A percentile compares a stretch with the other conserved stretches of the same genome.
These are phyloP conservation scores for Nephrocerus scutellatus DNA, from an alignment of 2,888 invertebrate genomes.

Conservation along the genomic window DNA sequence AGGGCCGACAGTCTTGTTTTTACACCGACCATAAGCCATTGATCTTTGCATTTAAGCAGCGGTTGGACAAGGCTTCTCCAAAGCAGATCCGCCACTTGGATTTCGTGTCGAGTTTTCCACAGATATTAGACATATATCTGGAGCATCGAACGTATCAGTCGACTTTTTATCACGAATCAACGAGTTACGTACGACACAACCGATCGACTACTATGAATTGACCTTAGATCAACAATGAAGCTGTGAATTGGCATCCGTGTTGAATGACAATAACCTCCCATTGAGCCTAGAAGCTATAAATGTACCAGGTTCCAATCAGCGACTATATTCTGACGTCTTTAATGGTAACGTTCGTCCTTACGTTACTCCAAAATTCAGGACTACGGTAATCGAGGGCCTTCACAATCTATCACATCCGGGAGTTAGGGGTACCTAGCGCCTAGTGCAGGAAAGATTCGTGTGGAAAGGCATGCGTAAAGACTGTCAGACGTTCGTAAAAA, in stretches of 20 bases:
- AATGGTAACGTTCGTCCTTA: too few relatives aligned
- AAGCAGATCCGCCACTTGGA: slow-evolving; percentile 37
- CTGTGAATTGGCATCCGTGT: slow-evolving; percentile 10
- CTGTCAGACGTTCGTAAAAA: too few relatives aligned
- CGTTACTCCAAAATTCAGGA: too few relatives aligned
- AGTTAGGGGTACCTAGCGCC: too few relatives aligned
- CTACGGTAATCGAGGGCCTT: too few relatives aligned
- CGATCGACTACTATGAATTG: slow-evolving; percentile 7
- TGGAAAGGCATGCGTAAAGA: too few relatives aligned
- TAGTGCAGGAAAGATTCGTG: too few relatives aligned
- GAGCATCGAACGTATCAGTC: slow-evolving; percentile 19
- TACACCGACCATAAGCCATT: slow-evolving; percentile 24
- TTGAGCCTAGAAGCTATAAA: too few relatives aligned
- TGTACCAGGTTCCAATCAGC: too few relatives aligned
- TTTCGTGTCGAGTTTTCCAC: slow-evolving; percentile 25
- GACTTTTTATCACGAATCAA: slow-evolving; percentile 25
- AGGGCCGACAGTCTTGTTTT: slow-evolving; percentile 19
- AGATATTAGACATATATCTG: slow-evolving; percentile 12
- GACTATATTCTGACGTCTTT: too few relatives aligned
- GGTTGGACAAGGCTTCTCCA: slow-evolving; percentile 33
- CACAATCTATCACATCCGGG: too few relatives aligned
- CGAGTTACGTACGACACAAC: slow-evolving; percentile 8
- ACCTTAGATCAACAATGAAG: slow-evolving; percentile 9
- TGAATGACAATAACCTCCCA: too few relatives aligned
- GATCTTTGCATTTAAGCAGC: slow-evolving; percentile 31